These are phyloP conservation scores for Melanogrammus aeglefinus DNA, from an alignment of 2,797 vertebrate genomes.

Conservation along the genomic window DNA sequence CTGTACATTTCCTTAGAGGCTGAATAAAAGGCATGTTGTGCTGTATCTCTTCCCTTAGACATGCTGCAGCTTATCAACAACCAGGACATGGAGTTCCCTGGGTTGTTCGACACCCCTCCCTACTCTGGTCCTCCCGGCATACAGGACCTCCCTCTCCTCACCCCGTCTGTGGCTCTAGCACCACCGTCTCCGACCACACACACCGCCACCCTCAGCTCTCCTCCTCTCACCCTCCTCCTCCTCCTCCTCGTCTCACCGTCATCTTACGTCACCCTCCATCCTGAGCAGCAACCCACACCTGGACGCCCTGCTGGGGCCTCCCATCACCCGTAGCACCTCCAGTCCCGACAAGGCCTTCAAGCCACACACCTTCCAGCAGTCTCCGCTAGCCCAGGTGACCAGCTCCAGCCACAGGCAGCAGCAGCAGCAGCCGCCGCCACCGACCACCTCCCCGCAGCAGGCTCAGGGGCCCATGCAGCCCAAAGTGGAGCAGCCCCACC, in stretches of 20 bases:
- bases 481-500: slow-evolving; percentile 55
- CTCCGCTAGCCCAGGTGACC: slow-evolving; percentile 63
- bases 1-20: neutral
- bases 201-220: slow-evolving; percentile 42
- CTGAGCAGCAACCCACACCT: slow-evolving; percentile 78
- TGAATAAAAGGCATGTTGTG: neutral
- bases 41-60: slow-evolving; percentile 69
- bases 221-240: slow-evolving; percentile 52
- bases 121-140: slow-evolving; percentile 46
- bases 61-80: slow-evolving; percentile 94
- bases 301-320: slow-evolving; percentile 78
- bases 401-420: too few species aligned
- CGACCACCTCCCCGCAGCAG: slow-evolving; percentile 48
- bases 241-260: slow-evolving; percentile 54
- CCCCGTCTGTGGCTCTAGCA: slow-evolving; percentile 47
- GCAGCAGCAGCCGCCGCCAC: slow-evolving; percentile 45
- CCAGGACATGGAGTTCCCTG: slow-evolving; percentile 85
- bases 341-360: slow-evolving; percentile 74
- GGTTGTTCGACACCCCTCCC: slow-evolving; percentile 79
- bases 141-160: slow-evolving; percentile 57
- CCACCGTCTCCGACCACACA: slow-evolving; percentile 33
- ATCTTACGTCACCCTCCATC: slow-evolving; percentile 66
- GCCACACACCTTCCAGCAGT: slow-evolving; percentile 71
- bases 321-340: slow-evolving; percentile 65
- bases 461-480: slow-evolving; percentile 45